These are phyloP conservation scores for Turritopsis dohrnii DNA, from an alignment of 30 jellyfish, hydroid and myxozoan genomes.

Conservation along the genomic window DNA sequence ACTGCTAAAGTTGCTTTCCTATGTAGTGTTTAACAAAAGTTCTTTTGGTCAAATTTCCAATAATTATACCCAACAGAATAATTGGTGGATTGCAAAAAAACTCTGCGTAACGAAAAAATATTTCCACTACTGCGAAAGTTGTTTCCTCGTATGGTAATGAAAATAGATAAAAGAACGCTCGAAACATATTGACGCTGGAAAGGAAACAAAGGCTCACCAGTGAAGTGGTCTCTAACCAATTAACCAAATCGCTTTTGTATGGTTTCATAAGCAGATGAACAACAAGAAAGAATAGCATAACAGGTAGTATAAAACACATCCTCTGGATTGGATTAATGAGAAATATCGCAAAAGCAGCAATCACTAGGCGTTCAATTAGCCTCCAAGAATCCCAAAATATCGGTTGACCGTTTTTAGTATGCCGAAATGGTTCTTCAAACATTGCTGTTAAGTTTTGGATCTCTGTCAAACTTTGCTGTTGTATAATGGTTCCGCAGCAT, in stretches of 20 bases:
- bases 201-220: neutral
- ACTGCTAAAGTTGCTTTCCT: neutral
- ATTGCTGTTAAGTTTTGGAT: neutral
- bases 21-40: neutral
- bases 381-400: slow-evolving; percentile 8
- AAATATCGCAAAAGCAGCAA: neutral
- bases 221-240: neutral
- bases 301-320: neutral
- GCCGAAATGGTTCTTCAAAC: neutral
- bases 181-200: neutral
- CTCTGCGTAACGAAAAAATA: neutral
- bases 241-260: neutral
- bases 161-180: slow-evolving; percentile 7
- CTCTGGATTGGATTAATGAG: neutral
- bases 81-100: neutral
- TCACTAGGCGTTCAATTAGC: neutral
- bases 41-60: neutral
- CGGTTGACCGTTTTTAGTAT: neutral
- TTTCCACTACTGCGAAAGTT: neutral
- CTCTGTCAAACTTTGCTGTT: neutral
- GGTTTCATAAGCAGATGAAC: neutral
- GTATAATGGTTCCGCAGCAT: neutral
- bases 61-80: neutral
- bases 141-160: neutral
- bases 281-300: neutral